phyloP scores from a whole-genome alignment of 2,113 vertebrate genomes.

The Chlorodrepanis virens region DNA sequence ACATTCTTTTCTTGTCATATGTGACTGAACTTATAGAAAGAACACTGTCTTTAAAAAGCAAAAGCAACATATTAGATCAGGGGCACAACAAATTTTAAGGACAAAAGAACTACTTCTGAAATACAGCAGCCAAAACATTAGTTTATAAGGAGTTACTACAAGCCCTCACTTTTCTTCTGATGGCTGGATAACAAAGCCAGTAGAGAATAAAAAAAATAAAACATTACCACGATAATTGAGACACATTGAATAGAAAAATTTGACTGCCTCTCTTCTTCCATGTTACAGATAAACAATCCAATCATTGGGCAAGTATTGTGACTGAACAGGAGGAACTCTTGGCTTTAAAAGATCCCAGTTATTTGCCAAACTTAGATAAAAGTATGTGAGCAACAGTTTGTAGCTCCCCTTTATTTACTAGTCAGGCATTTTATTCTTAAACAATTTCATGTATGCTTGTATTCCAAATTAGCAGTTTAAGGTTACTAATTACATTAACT shows the following conservation, averaged over 20 bases:
- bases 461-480: constrained; percentile 59
- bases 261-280: neutral
- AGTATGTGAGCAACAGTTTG: neutral
- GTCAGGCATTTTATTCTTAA: neutral
- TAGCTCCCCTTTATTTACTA: neutral
- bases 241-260: neutral
- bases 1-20: neutral
- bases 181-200: neutral
- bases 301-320: neutral
- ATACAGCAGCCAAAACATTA: neutral
- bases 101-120: neutral
- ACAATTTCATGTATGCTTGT: neutral
- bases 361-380: neutral
- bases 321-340: neutral
- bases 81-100: neutral
- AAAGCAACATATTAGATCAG: neutral
- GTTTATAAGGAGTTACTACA: neutral
- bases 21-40: neutral
- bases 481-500: constrained; percentile 60
- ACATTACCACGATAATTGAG: neutral
- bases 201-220: neutral
- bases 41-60: neutral
- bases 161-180: neutral
- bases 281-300: neutral
- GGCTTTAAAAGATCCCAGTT: neutral